These are phyloP conservation scores for Smittia sp. DNA, from an alignment of 2,888 invertebrate species.

Conservation along the genomic window DNA sequence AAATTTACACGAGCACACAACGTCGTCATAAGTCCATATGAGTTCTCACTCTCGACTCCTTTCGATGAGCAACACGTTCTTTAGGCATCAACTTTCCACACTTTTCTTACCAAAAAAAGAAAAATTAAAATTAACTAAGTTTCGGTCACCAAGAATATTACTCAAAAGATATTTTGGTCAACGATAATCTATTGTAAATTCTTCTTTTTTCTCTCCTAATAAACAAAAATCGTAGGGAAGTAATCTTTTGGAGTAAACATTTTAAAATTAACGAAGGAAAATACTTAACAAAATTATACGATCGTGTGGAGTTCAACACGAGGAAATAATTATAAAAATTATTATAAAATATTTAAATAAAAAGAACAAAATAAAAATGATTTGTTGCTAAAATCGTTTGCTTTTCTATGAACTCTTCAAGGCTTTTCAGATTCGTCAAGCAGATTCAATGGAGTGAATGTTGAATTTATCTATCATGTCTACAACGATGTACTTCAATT, in stretches of 20 bases:
- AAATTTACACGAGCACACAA: conserved; percentile 12
- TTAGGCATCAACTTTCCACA: neutral
- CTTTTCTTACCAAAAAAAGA: neutral
- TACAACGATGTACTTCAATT: too few species aligned
- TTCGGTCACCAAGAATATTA: conserved; percentile 1
- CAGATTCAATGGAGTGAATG: too few species aligned
- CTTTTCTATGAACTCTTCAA: too few species aligned
- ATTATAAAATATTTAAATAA: conserved; percentile 35
- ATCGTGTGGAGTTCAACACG: conserved; percentile 34
- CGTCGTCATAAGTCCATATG: neutral
- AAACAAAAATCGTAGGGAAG: conserved; percentile 16
- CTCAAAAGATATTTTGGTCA: neutral
- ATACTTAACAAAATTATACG: conserved; percentile 37
- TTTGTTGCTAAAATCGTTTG: conserved; percentile 27
- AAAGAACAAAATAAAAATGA: conserved; percentile 34
- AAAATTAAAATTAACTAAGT: conserved; percentile 6
- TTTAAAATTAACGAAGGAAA: conserved; percentile 21
- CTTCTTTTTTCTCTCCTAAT: neutral
- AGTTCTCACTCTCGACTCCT: neutral
- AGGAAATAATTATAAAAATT: conserved; percentile 27
- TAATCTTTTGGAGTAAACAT: conserved; percentile 37
- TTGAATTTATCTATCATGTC: too few species aligned
- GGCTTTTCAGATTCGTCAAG: too few species aligned
- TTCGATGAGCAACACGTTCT: neutral
- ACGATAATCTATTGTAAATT: conserved; percentile 9